Evolutionary conservation across 1,140 invertebrate species (phyloP).

Genomic region (Triops cancriformis): DNA sequence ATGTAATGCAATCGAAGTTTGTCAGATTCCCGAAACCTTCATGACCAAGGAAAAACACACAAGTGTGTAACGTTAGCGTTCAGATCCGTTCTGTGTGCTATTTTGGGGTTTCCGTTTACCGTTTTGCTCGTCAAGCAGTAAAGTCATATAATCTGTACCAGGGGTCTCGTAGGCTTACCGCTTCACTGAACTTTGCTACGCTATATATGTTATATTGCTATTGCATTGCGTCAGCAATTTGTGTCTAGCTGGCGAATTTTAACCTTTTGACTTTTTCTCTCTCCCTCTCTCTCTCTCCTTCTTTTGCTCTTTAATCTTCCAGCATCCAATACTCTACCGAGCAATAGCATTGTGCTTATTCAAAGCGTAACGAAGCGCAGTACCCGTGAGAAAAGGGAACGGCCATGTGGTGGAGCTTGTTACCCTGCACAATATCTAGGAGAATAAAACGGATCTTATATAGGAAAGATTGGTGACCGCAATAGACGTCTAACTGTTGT

Average conservation of each 20-base stretch:
- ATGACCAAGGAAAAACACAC: neutral
- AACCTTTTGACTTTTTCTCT: neutral
- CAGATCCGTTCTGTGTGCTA: neutral
- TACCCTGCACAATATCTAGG: neutral
- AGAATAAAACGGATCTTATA: no score
- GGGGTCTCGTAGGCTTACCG: neutral
- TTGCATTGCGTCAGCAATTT: slow-evolving; percentile 1
- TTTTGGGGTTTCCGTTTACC: slow-evolving; percentile 13
- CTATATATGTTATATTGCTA: slow-evolving; percentile 11
- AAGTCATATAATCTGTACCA: neutral
- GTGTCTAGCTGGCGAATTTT: neutral
- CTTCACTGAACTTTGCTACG: slow-evolving; percentile 1
- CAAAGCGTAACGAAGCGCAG: neutral
- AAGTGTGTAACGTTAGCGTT: neutral
- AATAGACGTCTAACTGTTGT: no score
- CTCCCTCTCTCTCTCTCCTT: neutral
- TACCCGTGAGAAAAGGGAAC: neutral
- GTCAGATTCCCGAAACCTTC: neutral
- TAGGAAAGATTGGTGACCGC: no score
- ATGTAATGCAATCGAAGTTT: neutral
- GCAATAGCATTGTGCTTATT: neutral
- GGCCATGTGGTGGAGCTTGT: neutral
- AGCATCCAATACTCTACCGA: neutral
- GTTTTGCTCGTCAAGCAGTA: neutral
- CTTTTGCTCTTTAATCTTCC: neutral